Base-by-base conservation (phyloP, 2,797 vertebrate species). In the Valencia hispanica region DNA sequence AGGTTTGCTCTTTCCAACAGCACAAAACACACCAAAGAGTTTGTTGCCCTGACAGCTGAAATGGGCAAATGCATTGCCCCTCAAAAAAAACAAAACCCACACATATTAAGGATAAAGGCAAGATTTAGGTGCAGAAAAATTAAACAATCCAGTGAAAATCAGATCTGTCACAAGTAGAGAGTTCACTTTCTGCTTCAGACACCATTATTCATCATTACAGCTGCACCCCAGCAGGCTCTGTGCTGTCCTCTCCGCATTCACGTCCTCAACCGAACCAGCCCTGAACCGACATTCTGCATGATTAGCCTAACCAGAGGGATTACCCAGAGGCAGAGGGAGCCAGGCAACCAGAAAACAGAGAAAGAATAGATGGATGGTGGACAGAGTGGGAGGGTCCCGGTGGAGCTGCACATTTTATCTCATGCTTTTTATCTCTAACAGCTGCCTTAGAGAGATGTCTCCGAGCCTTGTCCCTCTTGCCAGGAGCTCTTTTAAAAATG, bases 241-340 rank as follows among this genome's bases (percentile, higher is more conserved):
- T 50, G 73, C 82, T 72, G 81, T 86, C 73, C 79, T 73, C 74
- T 78, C 73, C 71, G 78, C 73, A 77, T 79, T 68, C 74, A 79
- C 77, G 76, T 82, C 84, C 87, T 83, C 82, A 57, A 81, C 78
- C 83, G 72, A 83, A 79, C 78, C 79, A 79, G 83, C 73, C 80
- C 83, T 73, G 61, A 74, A 79, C 78, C 78, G 75, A 86, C 87
- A 87, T 85, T 88, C 84, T 78, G 78, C 84, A 86, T 88, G 83
- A 93, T 93, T 94, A 90, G 84, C 80, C 83, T 90, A 94, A 94
- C 94, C 89, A 92, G 85, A 85, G 73, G 90, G 91, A 93, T 91
- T 89, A 87, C 87, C 87, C 80, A 53, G 77, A 77, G 85, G 85
- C 79, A 75, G 78, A 17, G 59, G 51, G 70, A 73, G 78, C 27